Percentiles rank a stretch among this genome's conserved stretches.
Conservation (phyloP, 2,113 vertebrate genomes). For the Oryzias celebensis region DNA sequence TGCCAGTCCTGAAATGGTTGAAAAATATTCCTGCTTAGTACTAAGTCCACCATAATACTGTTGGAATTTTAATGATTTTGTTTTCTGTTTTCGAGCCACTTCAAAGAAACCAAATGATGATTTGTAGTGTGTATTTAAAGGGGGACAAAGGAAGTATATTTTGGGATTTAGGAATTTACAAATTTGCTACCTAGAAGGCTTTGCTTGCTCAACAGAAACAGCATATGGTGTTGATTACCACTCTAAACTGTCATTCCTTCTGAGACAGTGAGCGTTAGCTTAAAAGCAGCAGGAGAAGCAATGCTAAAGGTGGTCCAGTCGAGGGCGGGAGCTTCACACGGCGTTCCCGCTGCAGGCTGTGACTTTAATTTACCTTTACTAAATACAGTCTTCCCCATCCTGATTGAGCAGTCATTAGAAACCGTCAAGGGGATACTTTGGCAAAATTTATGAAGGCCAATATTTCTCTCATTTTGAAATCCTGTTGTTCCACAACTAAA, state of each 20-base stretch:
- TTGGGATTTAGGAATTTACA: conserved; percentile 21
- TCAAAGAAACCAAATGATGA: conserved; percentile 58
- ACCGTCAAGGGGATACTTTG: conserved; percentile 55
- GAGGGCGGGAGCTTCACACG: conserved; percentile 61
- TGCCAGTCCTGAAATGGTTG: conserved; percentile 83
- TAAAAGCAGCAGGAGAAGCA: conserved; percentile 9
- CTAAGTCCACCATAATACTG: neutral
- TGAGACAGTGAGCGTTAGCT: conserved; percentile 7
- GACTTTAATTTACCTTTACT: conserved; percentile 65
- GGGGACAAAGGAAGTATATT: conserved; percentile 20
- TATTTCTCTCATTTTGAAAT: conserved; percentile 61
- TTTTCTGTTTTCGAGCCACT: conserved; percentile 45
- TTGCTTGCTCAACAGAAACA: conserved; percentile 45
- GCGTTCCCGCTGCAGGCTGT: conserved; percentile 21
- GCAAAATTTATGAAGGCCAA: conserved; percentile 64
- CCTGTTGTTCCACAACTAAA: conserved; percentile 54
- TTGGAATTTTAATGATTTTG: conserved; percentile 13
- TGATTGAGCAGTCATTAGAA: conserved; percentile 41
- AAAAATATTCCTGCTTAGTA: neutral
- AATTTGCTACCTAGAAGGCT: conserved; percentile 37
- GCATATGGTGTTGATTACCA: conserved; percentile 23
- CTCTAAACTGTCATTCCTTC: conserved; percentile 38
- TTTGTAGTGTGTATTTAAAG: conserved; percentile 41
- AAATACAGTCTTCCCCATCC: conserved; percentile 63
- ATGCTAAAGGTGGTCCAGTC: conserved; percentile 49